Evolutionary conservation across 2,888 invertebrate genomes (phyloP), one percentile per base, ranked within the genome.

Genomic region (Andrena bucephala): DNA sequence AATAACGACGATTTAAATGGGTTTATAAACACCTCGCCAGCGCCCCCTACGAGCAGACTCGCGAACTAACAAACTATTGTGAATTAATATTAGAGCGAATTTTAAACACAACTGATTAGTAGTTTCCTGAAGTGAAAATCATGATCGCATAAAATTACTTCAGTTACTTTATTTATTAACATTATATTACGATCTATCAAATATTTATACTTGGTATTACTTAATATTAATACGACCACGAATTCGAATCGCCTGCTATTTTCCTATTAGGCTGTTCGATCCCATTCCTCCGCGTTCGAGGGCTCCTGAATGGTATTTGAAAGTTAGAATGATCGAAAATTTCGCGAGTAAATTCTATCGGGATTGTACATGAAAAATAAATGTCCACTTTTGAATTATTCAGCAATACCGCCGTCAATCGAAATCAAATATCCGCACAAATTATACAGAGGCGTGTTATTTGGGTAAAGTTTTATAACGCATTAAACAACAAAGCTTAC

Each of bases 391-490:
- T 1, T 33, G 27, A 69, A 66, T 42, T 20, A 75, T 54, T 65
- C 7, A 33, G 29, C 50, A 36, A 69, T 54, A 13, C 29, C 50
- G 24, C 20, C 13, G 20, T 57, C 24, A 74, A 73, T 54, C 48
- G 29, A 79, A 79, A 79, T 66, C 27, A 82, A 82, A 73, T 76
- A 83, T 83, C 73, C 80, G 77, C 72, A 80, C 70, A 84, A 83
- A 83, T 71, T 77, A 78, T 74, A 72, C 74, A 71, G 16, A 67
- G 57, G 52, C 36, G 62, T 36, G n/a, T 65, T 36, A 69, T 36
- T 74, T 75, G 27, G 4, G n/a, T 65, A 69, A 73, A 42, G 50
- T 75, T 57, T 75, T 72, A 78, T 75, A 82, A 65, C 68, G 50
- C 69, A 65, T 72, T 82, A 65, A 82, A 77, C 54, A 82, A 84